Evolutionary conservation across 1,140 invertebrate species (phyloP).

Genomic region (Pomacea maculata): DNA sequence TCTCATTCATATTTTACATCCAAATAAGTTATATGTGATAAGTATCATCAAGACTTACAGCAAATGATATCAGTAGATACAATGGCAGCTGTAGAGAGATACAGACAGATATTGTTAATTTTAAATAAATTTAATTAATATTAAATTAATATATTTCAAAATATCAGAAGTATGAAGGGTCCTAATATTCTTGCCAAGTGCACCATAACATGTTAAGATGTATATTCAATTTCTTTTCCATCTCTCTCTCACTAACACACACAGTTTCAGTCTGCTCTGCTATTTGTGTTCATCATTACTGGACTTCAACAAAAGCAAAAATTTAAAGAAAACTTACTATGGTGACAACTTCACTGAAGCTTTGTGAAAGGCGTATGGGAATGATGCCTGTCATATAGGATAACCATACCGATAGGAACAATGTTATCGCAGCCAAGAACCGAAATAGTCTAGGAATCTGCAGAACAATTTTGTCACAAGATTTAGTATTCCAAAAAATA

Average conservation of each 20-base stretch:
- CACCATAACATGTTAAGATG: too few relatives aligned
- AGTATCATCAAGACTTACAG: conserved; percentile 64
- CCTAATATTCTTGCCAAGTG: too few relatives aligned
- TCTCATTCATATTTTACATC: background rate
- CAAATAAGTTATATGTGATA: background rate
- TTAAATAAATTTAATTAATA: too few relatives aligned
- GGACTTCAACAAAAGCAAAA: too few relatives aligned
- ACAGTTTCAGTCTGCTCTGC: too few relatives aligned
- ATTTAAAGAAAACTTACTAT: conserved; percentile 39
- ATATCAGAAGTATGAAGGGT: too few relatives aligned
- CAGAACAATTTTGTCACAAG: conserved; percentile 15
- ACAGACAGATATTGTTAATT: conserved; percentile 51
- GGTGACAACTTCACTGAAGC: conserved; percentile 71
- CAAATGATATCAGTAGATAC: conserved; percentile 75
- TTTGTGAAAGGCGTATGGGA: conserved; percentile 69
- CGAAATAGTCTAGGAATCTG: conserved; percentile 76
- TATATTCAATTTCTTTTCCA: too few relatives aligned
- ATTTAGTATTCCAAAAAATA: too few relatives aligned
- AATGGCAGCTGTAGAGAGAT: conserved; percentile 70
- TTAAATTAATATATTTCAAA: too few relatives aligned
- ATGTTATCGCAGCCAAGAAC: conserved; percentile 74
- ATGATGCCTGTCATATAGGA: conserved; percentile 66
- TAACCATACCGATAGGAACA: conserved; percentile 75
- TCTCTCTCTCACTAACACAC: too few relatives aligned
- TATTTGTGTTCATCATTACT: too few relatives aligned